These are phyloP conservation scores for Anarsia innoxiella DNA, from an alignment of 2,888 invertebrate genomes.

Conservation along the genomic window DNA sequence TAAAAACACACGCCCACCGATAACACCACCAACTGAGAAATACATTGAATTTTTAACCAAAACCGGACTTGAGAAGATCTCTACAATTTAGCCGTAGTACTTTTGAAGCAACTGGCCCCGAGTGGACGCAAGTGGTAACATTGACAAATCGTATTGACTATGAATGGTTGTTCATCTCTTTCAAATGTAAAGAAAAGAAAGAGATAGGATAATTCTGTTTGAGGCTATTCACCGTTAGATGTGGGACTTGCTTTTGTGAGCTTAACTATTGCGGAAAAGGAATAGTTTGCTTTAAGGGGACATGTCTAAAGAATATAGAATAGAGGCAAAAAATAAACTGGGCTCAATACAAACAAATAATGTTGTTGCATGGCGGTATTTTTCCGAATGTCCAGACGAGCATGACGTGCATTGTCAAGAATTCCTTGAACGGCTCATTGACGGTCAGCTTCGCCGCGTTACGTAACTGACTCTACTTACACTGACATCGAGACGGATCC, in stretches of 20 bases:
- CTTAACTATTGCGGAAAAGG: too few species aligned
- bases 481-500: constrained; percentile 11
- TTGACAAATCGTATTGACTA: constrained; percentile 37
- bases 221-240: too few species aligned
- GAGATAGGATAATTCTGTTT: too few species aligned
- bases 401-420: constrained; percentile 33
- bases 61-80: constrained; percentile 25
- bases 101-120: constrained; percentile 31
- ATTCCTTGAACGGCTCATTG: constrained; percentile 44
- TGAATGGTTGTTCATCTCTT: constrained; percentile 36
- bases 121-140: constrained; percentile 36
- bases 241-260: too few species aligned
- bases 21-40: constrained; percentile 34
- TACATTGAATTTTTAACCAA: constrained; percentile 25
- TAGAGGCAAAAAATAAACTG: background rate
- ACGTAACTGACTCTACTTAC: constrained; percentile 22
- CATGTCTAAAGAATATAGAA: background rate
- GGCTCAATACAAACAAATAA: too few species aligned
- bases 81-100: constrained; percentile 39
- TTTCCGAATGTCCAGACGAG: constrained; percentile 32
- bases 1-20: constrained; percentile 55
- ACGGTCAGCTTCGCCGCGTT: constrained; percentile 37
- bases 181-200: constrained; percentile 20
- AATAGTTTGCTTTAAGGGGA: too few species aligned
- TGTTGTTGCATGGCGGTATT: constrained; percentile 18